Base-by-base conservation (phyloP, 2,113 vertebrate species). In the Neotoma lepida region DNA sequence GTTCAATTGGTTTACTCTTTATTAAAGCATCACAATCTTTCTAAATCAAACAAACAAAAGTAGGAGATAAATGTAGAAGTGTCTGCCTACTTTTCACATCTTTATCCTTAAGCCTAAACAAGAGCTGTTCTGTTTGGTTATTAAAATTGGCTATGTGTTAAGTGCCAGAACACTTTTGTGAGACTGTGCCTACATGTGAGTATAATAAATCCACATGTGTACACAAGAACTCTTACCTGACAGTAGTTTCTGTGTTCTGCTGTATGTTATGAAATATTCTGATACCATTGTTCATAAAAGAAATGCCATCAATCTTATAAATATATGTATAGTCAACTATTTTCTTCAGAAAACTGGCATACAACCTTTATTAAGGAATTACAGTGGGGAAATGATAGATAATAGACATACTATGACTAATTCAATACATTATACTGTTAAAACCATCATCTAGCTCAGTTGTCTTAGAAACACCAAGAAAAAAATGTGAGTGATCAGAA, bases 91-190 rank as follows among this genome's bases (percentile, higher is more conserved):
- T 91, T 97, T 97, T 97, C 94, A 64, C 89, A 49, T 88, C 73
- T 88, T 89, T 96, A 93, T 93, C 64, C 66, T 1, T 97, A 96
- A 96, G 54, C 70, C 97, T 89, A 95, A 97, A 97, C 91, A 97
- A 95, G 97, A 94, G 94, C 91, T 97, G 44, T 97, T 95, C 77
- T 97, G 70, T 88, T 96, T 98, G 95, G 39, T 87, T 93, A 93
- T 93, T 96, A 97, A 98, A 97, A 92, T 98, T 96, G 97, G 95
- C 97, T 97, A 85, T 93, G 68, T 98, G 64, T 97, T 96, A 98
- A 97, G 98, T 98, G 98, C 98, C 98, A 98, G 98, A 98, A 97
- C 90, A 95, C 96, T 98, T 98, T 98, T 97, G 94, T 98, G 91
- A 95, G 39, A 94, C 39, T 94, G 78, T 97, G 94, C 96, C 77